Percentiles rank a stretch among this genome's conserved stretches.
These are phyloP conservation scores for Pachliopta kotzebuea DNA, from an alignment of 2,888 invertebrate genomes.

Conservation along the genomic window DNA sequence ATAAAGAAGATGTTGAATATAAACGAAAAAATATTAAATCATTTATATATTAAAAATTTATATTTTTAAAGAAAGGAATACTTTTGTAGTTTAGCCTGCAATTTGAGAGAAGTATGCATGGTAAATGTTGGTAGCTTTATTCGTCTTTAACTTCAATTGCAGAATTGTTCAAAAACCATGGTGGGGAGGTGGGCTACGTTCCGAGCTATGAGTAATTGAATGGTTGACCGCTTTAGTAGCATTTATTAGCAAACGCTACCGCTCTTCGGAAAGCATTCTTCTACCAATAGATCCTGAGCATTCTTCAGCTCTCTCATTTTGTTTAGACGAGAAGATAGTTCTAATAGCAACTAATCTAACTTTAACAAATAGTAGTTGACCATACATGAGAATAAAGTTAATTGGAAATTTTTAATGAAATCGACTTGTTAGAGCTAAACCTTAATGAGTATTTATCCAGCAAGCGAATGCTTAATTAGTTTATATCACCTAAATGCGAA, in stretches of 20 bases:
- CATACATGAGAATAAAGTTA: neutral
- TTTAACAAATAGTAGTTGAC: neutral
- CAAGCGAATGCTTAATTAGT: no score
- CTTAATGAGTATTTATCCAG: no score
- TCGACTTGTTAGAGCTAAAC: no score
- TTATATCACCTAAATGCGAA: no score
- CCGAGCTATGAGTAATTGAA: slow-evolving; percentile 20
- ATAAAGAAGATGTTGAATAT: no score
- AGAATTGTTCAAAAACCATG: slow-evolving; percentile 21
- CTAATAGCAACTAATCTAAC: neutral
- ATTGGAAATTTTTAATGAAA: no score
- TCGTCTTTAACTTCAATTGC: slow-evolving; percentile 23
- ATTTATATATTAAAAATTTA: no score
- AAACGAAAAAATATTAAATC: no score
- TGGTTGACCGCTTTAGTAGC: slow-evolving; percentile 26
- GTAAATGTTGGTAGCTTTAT: slow-evolving; percentile 18
- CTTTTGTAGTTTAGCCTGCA: slow-evolving; percentile 5
- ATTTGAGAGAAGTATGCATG: slow-evolving; percentile 20
- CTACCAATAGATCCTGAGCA: slow-evolving; percentile 9
- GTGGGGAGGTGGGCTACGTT: slow-evolving; percentile 16
- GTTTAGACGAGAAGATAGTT: neutral
- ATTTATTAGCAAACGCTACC: slow-evolving; percentile 25
- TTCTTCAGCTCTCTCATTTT: slow-evolving; percentile 4
- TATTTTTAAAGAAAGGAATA: no score
- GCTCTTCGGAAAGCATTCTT: slow-evolving; percentile 10